Evolutionary conservation across 2,113 vertebrate genomes (phyloP), one percentile per base, ranked within the genome.

Genomic region (Myrmecophaga tridactyla): DNA sequence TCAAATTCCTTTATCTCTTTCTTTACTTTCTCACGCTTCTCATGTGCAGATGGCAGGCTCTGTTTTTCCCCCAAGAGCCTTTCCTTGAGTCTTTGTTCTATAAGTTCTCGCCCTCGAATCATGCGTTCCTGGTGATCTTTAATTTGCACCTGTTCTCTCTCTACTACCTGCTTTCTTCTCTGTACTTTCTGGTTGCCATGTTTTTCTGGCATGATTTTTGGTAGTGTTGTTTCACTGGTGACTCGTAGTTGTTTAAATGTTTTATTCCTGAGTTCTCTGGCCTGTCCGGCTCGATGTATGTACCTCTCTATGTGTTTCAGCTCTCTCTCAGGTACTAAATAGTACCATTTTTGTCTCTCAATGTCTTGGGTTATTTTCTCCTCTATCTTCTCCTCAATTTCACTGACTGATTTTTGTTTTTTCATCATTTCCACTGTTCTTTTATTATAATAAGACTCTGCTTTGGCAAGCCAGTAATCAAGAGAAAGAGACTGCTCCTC

Each of bases 401-500:
- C 93, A 34, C 46, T 60, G 53, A n/a, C 41, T 9, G 10, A 43
- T 7, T 67, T 70, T 88, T 96, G 84, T 87, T 58, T 78, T 78
- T 90, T 72, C 89, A 94, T 27, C 12, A 25, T 76, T 15, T 83
- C 67, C 86, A 84, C 0, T 65, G 75, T 78, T 78, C 21, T 95
- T 78, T 84, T 89, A 69, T 94, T 92, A 75, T 94, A 97, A 1
- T 96, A 92, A 69, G 87, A 92, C 51, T 97, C 96, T 17, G 75
- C 90, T 76, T 75, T 95, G 51, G 94, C 94, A 36, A 97, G 92
- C 96, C 92, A 90, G 82, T 92, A 90, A 73, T 97, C 95, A 39
- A 94, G 69, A 81, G 96, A 97, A 67, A 58, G 48, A 29, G 86
- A 76, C 53, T 97, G 94, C 82, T 97, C 92, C 31, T 62, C 94